Evolutionary conservation across 2,797 vertebrate genomes (phyloP).

Genomic region (Acridotheres tristis): DNA sequence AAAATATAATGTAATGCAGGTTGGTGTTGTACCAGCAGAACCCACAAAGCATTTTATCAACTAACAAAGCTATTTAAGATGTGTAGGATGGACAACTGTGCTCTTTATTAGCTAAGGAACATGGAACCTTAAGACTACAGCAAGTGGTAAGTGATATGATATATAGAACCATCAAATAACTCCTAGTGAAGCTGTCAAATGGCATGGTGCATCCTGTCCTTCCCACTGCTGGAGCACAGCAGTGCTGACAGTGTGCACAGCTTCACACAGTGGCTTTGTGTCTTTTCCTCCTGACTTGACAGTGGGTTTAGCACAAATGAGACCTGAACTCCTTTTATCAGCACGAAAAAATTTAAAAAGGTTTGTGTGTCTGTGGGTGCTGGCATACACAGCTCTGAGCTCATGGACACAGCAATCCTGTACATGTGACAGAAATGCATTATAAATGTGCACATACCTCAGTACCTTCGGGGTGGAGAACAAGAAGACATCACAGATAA

Average conservation of each 20-base stretch:
- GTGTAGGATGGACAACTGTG: not conserved
- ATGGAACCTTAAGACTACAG: not conserved
- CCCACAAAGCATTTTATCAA: not conserved
- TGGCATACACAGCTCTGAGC: not conserved
- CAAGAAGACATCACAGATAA: constrained; percentile 88
- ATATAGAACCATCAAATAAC: not conserved
- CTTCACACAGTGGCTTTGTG: not conserved
- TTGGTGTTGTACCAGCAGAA: not conserved
- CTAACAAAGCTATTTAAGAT: not conserved
- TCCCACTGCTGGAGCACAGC: not conserved
- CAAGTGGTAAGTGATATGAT: not conserved
- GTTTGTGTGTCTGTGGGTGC: not conserved
- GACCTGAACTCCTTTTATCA: not conserved
- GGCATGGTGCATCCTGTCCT: not conserved
- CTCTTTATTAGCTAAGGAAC: not conserved
- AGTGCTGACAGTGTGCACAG: not conserved
- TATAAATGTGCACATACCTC: constrained; percentile 77
- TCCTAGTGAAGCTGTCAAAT: not conserved
- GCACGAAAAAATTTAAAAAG: not conserved
- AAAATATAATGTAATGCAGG: not conserved
- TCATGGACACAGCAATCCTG: not conserved
- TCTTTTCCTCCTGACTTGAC: not conserved
- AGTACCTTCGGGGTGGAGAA: constrained; percentile 89
- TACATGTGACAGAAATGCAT: not conserved
- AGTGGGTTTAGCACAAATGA: not conserved